Percentiles rank a stretch among this genome's conserved stretches.
phyloP scores from a whole-genome alignment of 1,140 invertebrate genomes.

The Archegozetes longisetosus region DNA sequence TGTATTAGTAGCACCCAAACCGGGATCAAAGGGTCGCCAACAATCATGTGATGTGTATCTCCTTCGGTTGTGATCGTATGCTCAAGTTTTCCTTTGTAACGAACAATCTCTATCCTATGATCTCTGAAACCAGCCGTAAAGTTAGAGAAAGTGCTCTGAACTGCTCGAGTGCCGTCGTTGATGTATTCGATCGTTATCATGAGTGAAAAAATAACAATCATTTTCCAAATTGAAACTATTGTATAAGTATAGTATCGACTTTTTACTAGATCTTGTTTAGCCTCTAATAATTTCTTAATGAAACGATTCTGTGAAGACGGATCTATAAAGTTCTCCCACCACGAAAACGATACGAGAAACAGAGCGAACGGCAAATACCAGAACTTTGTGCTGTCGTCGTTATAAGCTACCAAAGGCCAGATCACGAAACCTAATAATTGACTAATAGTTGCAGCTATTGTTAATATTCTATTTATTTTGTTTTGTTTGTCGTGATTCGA shows the following conservation, averaged over 20 bases:
- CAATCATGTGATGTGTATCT: constrained; percentile 1
- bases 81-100: background rate
- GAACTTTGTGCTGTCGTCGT: background rate
- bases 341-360: constrained; percentile 56
- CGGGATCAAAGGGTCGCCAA: background rate
- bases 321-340: constrained; percentile 91
- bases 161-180: constrained; percentile 48
- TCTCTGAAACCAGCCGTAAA: background rate
- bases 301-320: constrained; percentile 35
- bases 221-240: constrained; percentile 74
- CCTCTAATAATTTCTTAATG: constrained; percentile 48
- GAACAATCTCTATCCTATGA: background rate
- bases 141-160: background rate
- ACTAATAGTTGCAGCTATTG: background rate
- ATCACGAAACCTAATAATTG: background rate
- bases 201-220: constrained; percentile 55
- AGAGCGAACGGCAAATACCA: background rate
- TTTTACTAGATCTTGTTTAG: constrained; percentile 57
- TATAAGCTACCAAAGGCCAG: background rate
- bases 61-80: constrained; percentile 11
- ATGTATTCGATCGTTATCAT: constrained; percentile 47
- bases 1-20: constrained; percentile 49
- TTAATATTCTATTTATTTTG: background rate
- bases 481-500: background rate
- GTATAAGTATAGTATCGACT: constrained; percentile 73